These are phyloP conservation scores for Teleiodes luculella DNA, from an alignment of 2,888 invertebrate species.

Conservation along the genomic window DNA sequence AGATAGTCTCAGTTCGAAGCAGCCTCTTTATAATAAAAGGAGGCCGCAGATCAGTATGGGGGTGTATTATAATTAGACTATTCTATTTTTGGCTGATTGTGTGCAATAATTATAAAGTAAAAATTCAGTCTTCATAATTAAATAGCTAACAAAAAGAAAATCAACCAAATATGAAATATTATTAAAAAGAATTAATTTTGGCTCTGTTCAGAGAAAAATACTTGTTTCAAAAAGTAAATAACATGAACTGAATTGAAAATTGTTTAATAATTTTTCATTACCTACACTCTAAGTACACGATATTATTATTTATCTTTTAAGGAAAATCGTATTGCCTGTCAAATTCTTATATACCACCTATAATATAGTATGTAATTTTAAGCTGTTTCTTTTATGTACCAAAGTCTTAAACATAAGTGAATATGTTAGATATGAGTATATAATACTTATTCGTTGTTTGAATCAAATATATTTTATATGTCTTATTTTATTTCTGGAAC, in stretches of 20 bases:
- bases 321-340: neutral
- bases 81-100: neutral
- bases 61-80: slow-evolving; percentile 60
- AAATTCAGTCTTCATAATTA: too few relatives aligned
- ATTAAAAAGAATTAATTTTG: too few relatives aligned
- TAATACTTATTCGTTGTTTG: too few relatives aligned
- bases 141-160: too few relatives aligned
- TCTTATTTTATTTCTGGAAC: slow-evolving; percentile 3
- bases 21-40: slow-evolving; percentile 60
- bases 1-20: slow-evolving; percentile 63
- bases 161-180: too few relatives aligned
- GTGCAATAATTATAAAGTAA: neutral
- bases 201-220: too few relatives aligned
- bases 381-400: slow-evolving; percentile 1
- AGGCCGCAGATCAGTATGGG: slow-evolving; percentile 74
- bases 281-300: too few relatives aligned
- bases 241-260: too few relatives aligned
- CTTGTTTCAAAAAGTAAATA: too few relatives aligned
- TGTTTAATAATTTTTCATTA: too few relatives aligned
- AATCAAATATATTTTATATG: neutral
- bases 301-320: neutral
- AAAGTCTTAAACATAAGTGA: slow-evolving; percentile 10
- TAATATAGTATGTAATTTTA: neutral
- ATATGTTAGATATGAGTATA: neutral
- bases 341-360: neutral